These are phyloP conservation scores for Galemys pyrenaicus DNA, from an alignment of 2,113 vertebrate genomes.

Conservation along the genomic window DNA sequence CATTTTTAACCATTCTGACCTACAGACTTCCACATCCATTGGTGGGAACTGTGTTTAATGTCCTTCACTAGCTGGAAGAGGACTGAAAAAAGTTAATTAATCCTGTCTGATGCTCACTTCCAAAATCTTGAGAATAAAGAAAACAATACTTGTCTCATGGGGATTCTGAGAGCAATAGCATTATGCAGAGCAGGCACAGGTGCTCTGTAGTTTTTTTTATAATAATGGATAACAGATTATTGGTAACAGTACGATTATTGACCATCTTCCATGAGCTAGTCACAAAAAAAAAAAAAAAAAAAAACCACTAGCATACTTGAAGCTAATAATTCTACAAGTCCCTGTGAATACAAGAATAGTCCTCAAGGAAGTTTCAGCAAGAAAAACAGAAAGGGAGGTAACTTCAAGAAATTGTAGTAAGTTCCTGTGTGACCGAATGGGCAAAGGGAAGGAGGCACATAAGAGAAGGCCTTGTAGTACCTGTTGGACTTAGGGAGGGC, in stretches of 20 bases:
- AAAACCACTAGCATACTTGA: neutral
- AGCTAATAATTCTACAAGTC: neutral
- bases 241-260: neutral
- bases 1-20: neutral
- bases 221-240: neutral
- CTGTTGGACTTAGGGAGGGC: neutral
- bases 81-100: slow-evolving; percentile 19
- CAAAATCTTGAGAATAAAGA: neutral
- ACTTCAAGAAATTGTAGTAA: neutral
- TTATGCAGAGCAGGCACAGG: neutral
- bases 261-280: neutral
- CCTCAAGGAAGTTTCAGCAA: neutral
- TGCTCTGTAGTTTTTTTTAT: neutral
- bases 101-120: slow-evolving; percentile 32
- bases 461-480: neutral
- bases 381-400: neutral
- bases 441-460: neutral
- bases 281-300: neutral
- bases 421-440: neutral
- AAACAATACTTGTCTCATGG: neutral
- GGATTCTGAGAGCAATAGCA: neutral
- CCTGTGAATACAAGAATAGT: neutral
- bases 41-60: neutral
- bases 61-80: neutral
- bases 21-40: neutral